Base-by-base conservation (phyloP, 2,888 invertebrate species). In the Epinotia demarniana region DNA sequence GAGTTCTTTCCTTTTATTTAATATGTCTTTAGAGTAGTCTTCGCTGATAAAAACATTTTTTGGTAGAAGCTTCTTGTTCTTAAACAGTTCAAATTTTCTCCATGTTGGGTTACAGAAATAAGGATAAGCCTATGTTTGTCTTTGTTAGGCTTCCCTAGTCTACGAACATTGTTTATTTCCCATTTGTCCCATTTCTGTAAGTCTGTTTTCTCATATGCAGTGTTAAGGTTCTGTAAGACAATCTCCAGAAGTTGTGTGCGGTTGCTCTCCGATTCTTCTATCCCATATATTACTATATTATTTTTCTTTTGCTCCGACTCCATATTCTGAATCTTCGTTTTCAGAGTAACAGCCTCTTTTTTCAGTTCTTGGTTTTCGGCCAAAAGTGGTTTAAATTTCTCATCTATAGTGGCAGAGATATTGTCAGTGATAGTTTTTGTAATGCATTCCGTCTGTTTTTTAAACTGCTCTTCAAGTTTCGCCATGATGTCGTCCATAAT, bases 311-410 rank as follows among this genome's bases (percentile, higher is more conserved):
- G 1, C 0, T 16, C 60, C 33, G 6, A 23, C 9, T 60, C 60
- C 13, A 60, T 12, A 12, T 33, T 4, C 8, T 33, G 78, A 62
- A 43, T 23, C 75, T 33, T n/a, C 49, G 19, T 69, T 70, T 58
- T 69, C 53, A 68, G 23, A 18, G n/a, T 11, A 19, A 49, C 78
- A 77, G 67, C 73, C 61, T 62, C 71, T 79, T 77, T 43, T 43
- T 12, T 43, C 9, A 9, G 12, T 1, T 8, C 39, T 43, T 43
- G 9, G 6, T 43, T 43, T 43, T 43, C 43, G 4, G 2, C 1
- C 2, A 43, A 6, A 6, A 43, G 4, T 9, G 43, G 11, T 9
- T 43, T 43, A 11, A 43, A 43, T 43, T 43, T 43, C 12, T 9
- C 43, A 12, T 43, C 2, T 43, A 8, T 8, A 2, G 11, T 43